A percentile compares a stretch with the other conserved stretches of the same genome.
Evolutionary conservation across 2,113 vertebrate genomes (phyloP).

Genomic region (Fulmarus glacialis): DNA sequence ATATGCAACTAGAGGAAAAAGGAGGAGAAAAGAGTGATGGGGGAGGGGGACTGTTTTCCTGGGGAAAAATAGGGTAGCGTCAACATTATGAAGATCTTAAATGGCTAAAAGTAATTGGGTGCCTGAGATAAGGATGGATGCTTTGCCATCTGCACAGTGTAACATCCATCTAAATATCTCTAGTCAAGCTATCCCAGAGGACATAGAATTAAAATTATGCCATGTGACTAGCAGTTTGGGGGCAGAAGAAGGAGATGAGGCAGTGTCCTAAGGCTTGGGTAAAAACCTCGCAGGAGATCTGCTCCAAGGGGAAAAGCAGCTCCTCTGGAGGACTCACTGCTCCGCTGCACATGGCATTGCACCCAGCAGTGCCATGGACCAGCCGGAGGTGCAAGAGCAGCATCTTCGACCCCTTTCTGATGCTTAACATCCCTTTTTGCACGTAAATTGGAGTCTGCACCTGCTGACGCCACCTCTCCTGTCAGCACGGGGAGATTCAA

Average conservation of each 20-base stretch:
- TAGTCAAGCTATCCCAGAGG: conserved; percentile 33
- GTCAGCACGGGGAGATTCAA: neutral
- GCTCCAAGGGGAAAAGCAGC: neutral
- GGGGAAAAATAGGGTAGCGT: neutral
- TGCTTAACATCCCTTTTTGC: neutral
- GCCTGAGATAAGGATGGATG: conserved; percentile 52
- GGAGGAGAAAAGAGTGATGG: neutral
- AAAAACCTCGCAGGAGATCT: neutral
- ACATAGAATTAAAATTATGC: conserved; percentile 48
- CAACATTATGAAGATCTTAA: conserved; percentile 43
- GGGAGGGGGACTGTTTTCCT: neutral
- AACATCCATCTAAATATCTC: conserved; percentile 53
- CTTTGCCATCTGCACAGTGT: conserved; percentile 45
- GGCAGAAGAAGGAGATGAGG: neutral
- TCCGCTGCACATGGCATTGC: accelerated
- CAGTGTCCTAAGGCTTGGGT: neutral
- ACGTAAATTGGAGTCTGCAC: neutral
- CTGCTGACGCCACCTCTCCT: neutral
- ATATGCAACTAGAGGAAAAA: neutral
- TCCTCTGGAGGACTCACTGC: neutral
- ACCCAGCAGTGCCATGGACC: neutral
- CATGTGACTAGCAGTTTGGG: neutral
- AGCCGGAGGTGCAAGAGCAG: neutral
- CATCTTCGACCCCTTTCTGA: neutral
- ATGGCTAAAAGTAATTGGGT: conserved; percentile 47